phyloP scores from a whole-genome alignment of 2,113 vertebrate genomes.

The Microtus pennsylvanicus region DNA sequence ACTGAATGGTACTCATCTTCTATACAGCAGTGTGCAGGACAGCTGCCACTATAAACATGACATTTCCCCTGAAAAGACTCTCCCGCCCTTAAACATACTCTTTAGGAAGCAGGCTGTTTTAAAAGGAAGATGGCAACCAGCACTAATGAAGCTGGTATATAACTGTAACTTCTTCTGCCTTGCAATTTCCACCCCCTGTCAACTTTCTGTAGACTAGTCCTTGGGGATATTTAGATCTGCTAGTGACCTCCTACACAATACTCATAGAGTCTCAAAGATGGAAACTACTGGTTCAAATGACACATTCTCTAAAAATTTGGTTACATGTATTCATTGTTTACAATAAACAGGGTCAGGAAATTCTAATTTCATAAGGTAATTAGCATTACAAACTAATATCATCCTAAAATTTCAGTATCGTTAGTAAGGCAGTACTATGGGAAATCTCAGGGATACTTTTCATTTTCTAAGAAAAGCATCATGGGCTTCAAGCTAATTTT shows the following conservation, averaged over 20 bases:
- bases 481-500: conserved; percentile 29
- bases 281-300: conserved; percentile 48
- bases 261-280: conserved; percentile 24
- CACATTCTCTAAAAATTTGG: conserved; percentile 16
- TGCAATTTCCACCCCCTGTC: neutral
- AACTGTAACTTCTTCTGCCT: neutral
- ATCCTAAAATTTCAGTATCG: conserved; percentile 41
- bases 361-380: conserved; percentile 39
- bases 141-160: neutral
- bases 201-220: neutral
- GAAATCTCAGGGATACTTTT: conserved; percentile 39
- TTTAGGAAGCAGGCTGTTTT: conserved; percentile 40
- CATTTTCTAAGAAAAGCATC: neutral
- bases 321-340: conserved; percentile 44
- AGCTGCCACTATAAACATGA: conserved; percentile 63
- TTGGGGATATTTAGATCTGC: neutral
- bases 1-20: conserved; percentile 50
- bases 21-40: conserved; percentile 59
- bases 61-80: conserved; percentile 33
- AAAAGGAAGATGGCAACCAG: conserved; percentile 34
- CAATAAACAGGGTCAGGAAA: conserved; percentile 33
- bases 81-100: conserved; percentile 49
- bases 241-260: neutral
- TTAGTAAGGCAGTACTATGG: neutral
- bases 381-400: conserved; percentile 49